A percentile compares a stretch with the other conserved stretches of the same genome.
phyloP scores from a whole-genome alignment of 53 echinoderm and acorn worm genomes.

The Echinometra lucunter region DNA sequence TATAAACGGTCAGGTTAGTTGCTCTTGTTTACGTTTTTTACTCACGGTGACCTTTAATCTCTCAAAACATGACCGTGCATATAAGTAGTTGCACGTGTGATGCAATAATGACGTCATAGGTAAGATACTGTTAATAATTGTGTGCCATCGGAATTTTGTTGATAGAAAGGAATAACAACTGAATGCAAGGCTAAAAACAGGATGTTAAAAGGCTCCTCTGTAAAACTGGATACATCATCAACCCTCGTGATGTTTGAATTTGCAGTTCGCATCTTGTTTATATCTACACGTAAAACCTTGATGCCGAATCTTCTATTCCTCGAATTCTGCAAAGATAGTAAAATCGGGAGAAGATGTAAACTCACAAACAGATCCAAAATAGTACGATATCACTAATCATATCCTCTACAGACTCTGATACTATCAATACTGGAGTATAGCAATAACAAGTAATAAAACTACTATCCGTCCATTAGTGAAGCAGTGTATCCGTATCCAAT shows the following conservation, averaged over 20 bases:
- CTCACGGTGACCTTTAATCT: neutral
- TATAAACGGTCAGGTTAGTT: neutral
- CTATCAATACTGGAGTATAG: neutral
- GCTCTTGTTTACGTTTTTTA: constrained; percentile 3
- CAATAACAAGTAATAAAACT: neutral
- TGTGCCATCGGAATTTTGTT: neutral
- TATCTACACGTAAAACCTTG: no score
- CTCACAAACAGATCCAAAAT: no score
- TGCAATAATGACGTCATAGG: neutral
- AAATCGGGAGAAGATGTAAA: no score
- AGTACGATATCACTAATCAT: neutral
- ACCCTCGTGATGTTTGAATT: no score
- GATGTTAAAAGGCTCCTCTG: no score
- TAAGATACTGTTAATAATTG: neutral
- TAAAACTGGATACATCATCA: no score
- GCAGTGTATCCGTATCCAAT: constrained; percentile 19
- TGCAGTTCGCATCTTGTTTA: no score
- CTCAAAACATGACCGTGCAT: constrained; percentile 21
- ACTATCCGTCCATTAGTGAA: constrained; percentile 33
- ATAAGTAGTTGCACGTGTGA: neutral
- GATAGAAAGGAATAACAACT: neutral
- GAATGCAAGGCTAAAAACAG: no score
- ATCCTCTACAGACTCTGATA: neutral
- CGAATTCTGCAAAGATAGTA: no score
- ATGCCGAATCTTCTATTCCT: no score